Evolutionary conservation across 2,888 invertebrate genomes (phyloP).

Genomic region (Schrankia costaestrigalis): DNA sequence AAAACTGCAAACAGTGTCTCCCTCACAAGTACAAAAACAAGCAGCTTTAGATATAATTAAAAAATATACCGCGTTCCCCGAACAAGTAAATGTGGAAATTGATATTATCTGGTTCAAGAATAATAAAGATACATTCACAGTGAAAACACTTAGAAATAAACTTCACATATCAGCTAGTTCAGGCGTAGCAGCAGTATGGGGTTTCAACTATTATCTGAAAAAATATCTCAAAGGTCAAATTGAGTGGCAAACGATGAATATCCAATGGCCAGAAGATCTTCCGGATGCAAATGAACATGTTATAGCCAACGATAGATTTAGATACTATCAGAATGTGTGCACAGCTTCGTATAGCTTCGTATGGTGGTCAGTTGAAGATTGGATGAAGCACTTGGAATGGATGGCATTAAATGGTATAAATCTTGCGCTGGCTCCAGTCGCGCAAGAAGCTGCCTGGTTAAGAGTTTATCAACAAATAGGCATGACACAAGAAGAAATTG

Average conservation of each 20-base stretch:
- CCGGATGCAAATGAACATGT: conserved; percentile 83
- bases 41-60: conserved; percentile 49
- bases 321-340: conserved; percentile 98
- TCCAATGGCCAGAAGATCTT: conserved; percentile 75
- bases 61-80: conserved; percentile 1
- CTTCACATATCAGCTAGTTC: conserved; percentile 79
- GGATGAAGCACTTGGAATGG: conserved; percentile 96
- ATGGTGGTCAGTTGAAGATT: conserved; percentile 93
- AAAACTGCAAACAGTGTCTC: conserved; percentile 33
- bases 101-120: conserved; percentile 52
- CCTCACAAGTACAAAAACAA: conserved; percentile 44
- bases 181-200: conserved; percentile 92
- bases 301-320: conserved; percentile 86
- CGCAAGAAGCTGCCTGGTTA: conserved; percentile 94
- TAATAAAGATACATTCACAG: conserved; percentile 58
- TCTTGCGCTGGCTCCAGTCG: conserved; percentile 91
- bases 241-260: conserved; percentile 90
- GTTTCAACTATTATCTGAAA: conserved; percentile 93
- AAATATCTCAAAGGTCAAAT: conserved; percentile 89
- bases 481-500: conserved; percentile 87
- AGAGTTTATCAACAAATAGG: conserved; percentile 88
- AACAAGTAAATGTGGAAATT: conserved; percentile 43
- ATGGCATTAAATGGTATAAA: conserved; percentile 98
- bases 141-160: conserved; percentile 43
- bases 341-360: conserved; percentile 90